Percentiles rank a stretch among this genome's conserved stretches.
phyloP scores from a whole-genome alignment of 2,888 invertebrate genomes.

The Polymixis flavicincta region DNA sequence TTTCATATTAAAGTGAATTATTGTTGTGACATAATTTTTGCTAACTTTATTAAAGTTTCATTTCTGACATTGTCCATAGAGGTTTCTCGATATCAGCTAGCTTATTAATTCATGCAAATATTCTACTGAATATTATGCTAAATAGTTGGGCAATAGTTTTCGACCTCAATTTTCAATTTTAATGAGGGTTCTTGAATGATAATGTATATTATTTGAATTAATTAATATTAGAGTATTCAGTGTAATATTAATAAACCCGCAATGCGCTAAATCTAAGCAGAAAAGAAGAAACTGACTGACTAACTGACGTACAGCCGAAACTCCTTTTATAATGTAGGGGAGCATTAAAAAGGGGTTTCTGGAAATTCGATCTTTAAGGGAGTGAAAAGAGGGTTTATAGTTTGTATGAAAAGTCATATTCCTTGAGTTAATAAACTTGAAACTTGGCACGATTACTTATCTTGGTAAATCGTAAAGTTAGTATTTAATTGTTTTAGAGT shows the following conservation, averaged over 20 bases:
- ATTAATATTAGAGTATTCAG: background rate
- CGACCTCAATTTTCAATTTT: background rate
- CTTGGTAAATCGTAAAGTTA: no score
- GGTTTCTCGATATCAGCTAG: background rate
- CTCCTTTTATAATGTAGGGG: no score
- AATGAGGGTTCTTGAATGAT: background rate
- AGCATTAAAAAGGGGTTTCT: no score
- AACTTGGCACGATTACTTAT: no score
- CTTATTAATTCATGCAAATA: conserved; percentile 18
- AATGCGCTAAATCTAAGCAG: background rate
- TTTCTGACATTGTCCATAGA: background rate
- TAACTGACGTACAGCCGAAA: no score
- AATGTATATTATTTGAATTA: background rate
- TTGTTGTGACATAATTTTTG: background rate
- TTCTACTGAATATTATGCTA: background rate
- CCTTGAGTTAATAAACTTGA: no score
- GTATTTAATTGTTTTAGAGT: no score
- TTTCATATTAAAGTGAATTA: background rate
- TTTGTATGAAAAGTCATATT: no score
- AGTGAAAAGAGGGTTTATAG: no score
- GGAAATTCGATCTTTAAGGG: no score
- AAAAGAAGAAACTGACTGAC: no score
- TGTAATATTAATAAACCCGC: background rate
- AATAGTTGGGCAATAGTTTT: background rate
- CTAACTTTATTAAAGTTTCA: background rate